Evolutionary conservation across 2,797 vertebrate species (phyloP).

Genomic region (Danio kyathit): DNA sequence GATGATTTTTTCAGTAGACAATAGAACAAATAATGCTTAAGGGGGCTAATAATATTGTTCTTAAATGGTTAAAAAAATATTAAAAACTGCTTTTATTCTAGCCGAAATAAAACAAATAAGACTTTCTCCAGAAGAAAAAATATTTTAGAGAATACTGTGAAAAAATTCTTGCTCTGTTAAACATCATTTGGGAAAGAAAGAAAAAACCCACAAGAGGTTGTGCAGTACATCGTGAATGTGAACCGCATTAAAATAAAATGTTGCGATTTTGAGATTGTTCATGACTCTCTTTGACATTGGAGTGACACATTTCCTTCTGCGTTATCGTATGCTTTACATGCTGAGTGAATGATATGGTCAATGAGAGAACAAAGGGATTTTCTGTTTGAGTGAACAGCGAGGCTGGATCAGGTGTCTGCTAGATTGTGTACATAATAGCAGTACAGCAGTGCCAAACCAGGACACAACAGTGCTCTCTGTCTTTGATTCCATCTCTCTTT

Average conservation of each 20-base stretch:
- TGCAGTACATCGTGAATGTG: not conserved
- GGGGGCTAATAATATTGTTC: too few species aligned
- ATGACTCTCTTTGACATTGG: not conserved
- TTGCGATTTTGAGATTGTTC: not conserved
- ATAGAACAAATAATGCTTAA: too few species aligned
- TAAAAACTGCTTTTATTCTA: too few species aligned
- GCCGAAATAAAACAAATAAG: too few species aligned
- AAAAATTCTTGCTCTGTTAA: too few species aligned
- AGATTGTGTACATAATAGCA: constrained; percentile 70
- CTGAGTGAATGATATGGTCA: constrained; percentile 44
- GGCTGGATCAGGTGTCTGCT: constrained; percentile 74
- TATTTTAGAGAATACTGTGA: too few species aligned
- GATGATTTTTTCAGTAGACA: too few species aligned
- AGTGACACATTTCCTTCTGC: not conserved
- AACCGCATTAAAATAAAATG: not conserved
- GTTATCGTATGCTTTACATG: constrained; percentile 1
- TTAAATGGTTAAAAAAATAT: too few species aligned
- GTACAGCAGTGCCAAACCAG: constrained; percentile 63
- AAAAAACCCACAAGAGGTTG: too few species aligned
- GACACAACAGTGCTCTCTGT: constrained; percentile 28
- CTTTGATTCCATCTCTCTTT: not conserved
- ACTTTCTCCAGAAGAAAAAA: too few species aligned
- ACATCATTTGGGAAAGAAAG: too few species aligned
- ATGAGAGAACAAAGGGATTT: constrained; percentile 71
- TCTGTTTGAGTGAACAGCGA: constrained; percentile 64